Conservation (phyloP, 2,797 vertebrate species). For the Bradypodion ventrale region DNA sequence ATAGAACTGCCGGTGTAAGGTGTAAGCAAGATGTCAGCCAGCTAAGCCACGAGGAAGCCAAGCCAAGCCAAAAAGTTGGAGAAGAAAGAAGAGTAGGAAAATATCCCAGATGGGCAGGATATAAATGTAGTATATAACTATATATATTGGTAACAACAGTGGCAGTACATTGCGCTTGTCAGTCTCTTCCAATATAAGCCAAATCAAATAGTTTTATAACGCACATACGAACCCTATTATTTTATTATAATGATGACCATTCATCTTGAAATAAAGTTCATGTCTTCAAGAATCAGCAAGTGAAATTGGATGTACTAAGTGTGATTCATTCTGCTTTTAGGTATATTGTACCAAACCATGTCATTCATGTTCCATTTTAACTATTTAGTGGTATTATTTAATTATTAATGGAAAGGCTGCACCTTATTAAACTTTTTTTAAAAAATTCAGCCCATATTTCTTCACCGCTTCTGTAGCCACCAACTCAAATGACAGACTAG, state of each 20-base stretch:
- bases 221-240: background rate
- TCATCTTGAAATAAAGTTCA: background rate
- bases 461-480: background rate
- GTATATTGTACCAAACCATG: background rate
- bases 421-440: background rate
- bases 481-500: background rate
- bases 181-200: too few species aligned
- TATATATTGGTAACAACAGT: too few species aligned
- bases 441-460: background rate
- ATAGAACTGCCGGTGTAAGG: too few species aligned
- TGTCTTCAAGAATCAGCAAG: background rate
- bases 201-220: background rate
- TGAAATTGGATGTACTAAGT: background rate
- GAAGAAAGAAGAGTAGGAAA: too few species aligned
- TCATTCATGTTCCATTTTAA: background rate
- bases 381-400: background rate
- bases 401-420: conserved; percentile 1
- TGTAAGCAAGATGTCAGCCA: too few species aligned
- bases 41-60: too few species aligned
- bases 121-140: too few species aligned
- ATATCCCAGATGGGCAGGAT: too few species aligned
- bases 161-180: too few species aligned
- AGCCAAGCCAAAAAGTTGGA: too few species aligned
- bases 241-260: background rate
- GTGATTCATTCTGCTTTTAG: background rate